Evolutionary conservation across 2,888 invertebrate species (phyloP).

Genomic region (Deladenus siricidicola): DNA sequence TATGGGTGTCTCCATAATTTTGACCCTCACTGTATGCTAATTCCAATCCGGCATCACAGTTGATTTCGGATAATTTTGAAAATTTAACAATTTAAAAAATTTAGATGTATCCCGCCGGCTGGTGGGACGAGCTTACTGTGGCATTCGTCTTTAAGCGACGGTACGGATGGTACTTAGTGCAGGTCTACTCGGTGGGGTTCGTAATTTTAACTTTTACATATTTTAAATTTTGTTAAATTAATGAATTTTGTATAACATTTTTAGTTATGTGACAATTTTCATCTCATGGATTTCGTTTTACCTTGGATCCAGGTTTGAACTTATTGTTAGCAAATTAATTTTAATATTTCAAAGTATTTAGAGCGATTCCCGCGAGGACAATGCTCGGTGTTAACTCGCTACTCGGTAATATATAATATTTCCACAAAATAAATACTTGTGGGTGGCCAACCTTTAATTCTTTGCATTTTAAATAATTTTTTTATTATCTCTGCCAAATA

Average conservation of each 20-base stretch:
- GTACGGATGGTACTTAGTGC: conserved; percentile 54
- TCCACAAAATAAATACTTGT: background rate
- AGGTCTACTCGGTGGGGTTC: conserved; percentile 27
- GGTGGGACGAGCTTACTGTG: conserved; percentile 53
- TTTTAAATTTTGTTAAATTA: background rate
- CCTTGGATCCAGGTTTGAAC: conserved; percentile 45
- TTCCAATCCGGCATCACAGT: background rate
- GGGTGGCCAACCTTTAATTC: background rate
- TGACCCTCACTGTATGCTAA: conserved; percentile 5
- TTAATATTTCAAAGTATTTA: conserved; percentile 11
- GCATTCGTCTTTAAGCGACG: conserved; percentile 51
- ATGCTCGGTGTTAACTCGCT: conserved; percentile 54
- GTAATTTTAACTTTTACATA: conserved; percentile 1
- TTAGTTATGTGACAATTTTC: conserved; percentile 50
- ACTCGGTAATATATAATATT: conserved; percentile 21
- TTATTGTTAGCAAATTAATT: too few species aligned
- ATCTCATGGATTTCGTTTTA: conserved; percentile 54
- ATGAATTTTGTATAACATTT: background rate
- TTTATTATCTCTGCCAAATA: background rate
- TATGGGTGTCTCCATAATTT: background rate
- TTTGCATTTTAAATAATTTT: background rate
- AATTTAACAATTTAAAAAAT: background rate
- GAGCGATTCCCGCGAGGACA: conserved; percentile 53
- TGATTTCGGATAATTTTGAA: background rate
- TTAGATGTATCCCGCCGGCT: conserved; percentile 53